A percentile compares a stretch with the other conserved stretches of the same genome.
Evolutionary conservation across 2,797 vertebrate genomes (phyloP).

Genomic region (Acomys russatus): DNA sequence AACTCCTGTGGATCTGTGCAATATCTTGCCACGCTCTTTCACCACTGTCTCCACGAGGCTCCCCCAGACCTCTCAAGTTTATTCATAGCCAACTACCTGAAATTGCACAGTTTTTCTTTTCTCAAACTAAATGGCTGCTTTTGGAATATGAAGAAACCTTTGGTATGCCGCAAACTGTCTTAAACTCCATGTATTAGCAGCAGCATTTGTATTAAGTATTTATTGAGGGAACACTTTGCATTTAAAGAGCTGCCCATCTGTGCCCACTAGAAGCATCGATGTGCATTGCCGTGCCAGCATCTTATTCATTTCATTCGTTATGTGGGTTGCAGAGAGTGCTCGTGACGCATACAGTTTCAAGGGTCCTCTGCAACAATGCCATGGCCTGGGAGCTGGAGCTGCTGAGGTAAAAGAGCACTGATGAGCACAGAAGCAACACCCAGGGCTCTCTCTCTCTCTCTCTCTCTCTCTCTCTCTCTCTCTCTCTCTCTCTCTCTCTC

Average conservation of each 20-base stretch:
- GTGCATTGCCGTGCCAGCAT: neutral
- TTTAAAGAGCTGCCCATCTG: neutral
- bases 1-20: neutral
- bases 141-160: neutral
- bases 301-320: neutral
- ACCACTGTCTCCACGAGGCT: neutral
- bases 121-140: neutral
- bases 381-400: neutral
- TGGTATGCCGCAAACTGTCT: slow-evolving; percentile 7
- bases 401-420: neutral
- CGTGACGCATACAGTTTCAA: neutral
- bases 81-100: neutral
- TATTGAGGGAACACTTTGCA: neutral
- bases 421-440: neutral
- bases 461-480: no score
- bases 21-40: neutral
- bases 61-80: neutral
- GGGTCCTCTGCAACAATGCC: neutral
- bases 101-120: neutral
- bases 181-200: neutral
- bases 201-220: slow-evolving; percentile 31
- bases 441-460: no score
- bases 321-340: neutral
- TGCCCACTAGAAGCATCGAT: neutral
- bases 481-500: no score